Conservation (phyloP, 2,797 vertebrate species). For the Pangasius krempfi region DNA sequence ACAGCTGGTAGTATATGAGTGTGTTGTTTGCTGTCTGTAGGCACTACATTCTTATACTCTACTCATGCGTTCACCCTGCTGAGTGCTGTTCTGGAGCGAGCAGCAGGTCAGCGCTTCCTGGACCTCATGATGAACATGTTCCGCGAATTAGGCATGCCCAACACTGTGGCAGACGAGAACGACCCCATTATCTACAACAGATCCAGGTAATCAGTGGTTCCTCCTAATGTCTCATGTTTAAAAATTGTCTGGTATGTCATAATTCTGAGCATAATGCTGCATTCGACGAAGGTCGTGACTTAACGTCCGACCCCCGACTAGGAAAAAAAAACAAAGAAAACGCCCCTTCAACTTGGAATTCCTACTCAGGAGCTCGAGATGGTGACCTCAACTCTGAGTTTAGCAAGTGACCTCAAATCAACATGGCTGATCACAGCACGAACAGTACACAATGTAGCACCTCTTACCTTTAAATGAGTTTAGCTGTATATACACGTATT, state of each 20-base stretch:
- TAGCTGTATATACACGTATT: background rate
- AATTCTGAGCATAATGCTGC: background rate
- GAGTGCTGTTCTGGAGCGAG: slow-evolving; percentile 89
- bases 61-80: slow-evolving; percentile 93
- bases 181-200: slow-evolving; percentile 95
- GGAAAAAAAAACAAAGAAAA: background rate
- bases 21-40: slow-evolving; percentile 65
- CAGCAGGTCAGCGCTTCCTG: slow-evolving; percentile 84
- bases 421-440: background rate
- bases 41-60: slow-evolving; percentile 93
- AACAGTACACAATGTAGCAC: background rate
- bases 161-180: slow-evolving; percentile 90
- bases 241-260: background rate
- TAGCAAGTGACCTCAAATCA: background rate
- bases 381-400: background rate
- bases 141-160: slow-evolving; percentile 89
- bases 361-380: background rate
- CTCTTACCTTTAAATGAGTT: too few species aligned
- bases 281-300: background rate
- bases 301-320: background rate
- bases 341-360: background rate
- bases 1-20: background rate
- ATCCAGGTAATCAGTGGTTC: slow-evolving; percentile 81
- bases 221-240: background rate
- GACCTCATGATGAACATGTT: slow-evolving; percentile 93